These are phyloP conservation scores for Latheticus oryzae DNA, from an alignment of 2,888 invertebrate genomes.

Conservation along the genomic window DNA sequence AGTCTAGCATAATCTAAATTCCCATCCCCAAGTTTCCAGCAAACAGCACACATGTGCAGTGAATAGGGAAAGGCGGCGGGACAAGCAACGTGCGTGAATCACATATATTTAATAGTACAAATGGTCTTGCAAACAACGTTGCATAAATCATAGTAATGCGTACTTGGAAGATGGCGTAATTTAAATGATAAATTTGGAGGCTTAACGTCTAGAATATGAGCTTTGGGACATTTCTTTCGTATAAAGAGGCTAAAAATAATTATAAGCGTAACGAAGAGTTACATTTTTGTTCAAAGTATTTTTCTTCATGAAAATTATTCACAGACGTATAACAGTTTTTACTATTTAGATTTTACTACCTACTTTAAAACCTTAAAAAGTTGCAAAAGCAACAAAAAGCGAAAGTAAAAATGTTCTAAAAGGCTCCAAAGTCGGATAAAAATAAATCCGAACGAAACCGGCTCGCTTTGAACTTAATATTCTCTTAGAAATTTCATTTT, in stretches of 20 bases:
- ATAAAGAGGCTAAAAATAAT: constrained; percentile 39
- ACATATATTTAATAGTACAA: constrained; percentile 57
- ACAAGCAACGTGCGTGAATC: constrained; percentile 48
- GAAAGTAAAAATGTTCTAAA: constrained; percentile 32
- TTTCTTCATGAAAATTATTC: constrained; percentile 40
- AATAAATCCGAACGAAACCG: constrained; percentile 36
- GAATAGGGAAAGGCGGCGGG: constrained; percentile 34
- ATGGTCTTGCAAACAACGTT: constrained; percentile 56
- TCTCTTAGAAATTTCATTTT: constrained; percentile 29
- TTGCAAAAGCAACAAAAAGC: constrained; percentile 39
- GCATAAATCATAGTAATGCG: constrained; percentile 56
- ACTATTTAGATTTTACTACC: constrained; percentile 38
- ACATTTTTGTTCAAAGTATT: constrained; percentile 36
- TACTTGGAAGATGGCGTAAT: constrained; percentile 54
- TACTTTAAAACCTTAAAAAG: constrained; percentile 31
- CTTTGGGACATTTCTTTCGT: constrained; percentile 43
- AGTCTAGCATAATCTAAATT: constrained; percentile 37
- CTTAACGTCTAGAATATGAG: constrained; percentile 46
- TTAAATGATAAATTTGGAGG: constrained; percentile 53
- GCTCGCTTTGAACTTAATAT: constrained; percentile 36
- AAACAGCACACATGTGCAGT: constrained; percentile 38
- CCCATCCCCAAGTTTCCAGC: constrained; percentile 25
- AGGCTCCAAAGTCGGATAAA: constrained; percentile 31
- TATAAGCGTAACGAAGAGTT: constrained; percentile 38
- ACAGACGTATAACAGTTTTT: constrained; percentile 37